Base-by-base conservation (phyloP, 37 sponge, comb jelly and placozoan genomes). In the Cliona cf. orientalis region DNA sequence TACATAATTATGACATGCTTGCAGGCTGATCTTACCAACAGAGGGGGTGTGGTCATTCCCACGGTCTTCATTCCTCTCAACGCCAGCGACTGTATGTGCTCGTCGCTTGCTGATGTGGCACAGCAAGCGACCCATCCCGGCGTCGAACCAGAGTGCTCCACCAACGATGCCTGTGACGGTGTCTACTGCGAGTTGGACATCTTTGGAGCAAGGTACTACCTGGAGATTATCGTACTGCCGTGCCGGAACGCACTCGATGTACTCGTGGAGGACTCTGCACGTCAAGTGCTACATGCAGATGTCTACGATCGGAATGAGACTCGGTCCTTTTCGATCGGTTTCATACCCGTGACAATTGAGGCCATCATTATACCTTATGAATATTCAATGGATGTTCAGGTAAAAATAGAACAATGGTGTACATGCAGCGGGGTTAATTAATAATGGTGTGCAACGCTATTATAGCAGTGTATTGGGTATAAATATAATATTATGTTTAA, bases 321-420 rank as follows among this genome's bases (percentile, higher is more conserved):
- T 29, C 60, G 14, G 60, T 4, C 5, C 28, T 3, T 59, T 4
- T 3, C 5, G 5, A 9, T 9, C 28, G 60, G 60, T 3, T 25
- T 25, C 5, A 12, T 3, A 4, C 28, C 33, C 67, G 32, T 59
- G 28, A 29, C 4, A 25, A 31, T 29, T 66, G 32, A 5, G 2
- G 75, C 57, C 0, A 34, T 57, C 26, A 53, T 74, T 28, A 74
- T 56, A 23, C 75, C 1, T 19, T 22, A 58, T 2, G 41, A 53
- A 31, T 74, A 74, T 36, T 55, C 75, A 1, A 74, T 74, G 56
- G 58, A 56, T 17, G 40, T 74, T 34, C 31, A 28, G 56, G 75
- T 74, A 38, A 58, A 58, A 3, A 2, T 7, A 28, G 25, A n/a
- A n/a, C n/a, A n/a, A n/a, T n/a, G n/a, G n/a, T n/a, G n/a, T n/a